Conservation (phyloP, 2,888 invertebrate genomes). For the Cantharis nigra region DNA sequence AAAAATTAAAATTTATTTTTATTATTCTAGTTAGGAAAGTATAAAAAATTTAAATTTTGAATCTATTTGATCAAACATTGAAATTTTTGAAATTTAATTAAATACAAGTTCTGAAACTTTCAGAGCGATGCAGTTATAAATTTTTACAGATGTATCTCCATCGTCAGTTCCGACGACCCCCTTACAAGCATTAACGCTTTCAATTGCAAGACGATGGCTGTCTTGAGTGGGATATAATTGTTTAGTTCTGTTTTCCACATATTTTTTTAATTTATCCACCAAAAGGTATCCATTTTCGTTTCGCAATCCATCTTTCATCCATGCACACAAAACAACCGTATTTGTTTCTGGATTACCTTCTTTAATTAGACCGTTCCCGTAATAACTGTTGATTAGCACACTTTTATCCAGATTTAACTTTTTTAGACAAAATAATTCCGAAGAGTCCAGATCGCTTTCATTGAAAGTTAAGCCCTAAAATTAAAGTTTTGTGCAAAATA, state of each 20-base stretch:
- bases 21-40: too few species aligned
- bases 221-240: not conserved
- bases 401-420: constrained; percentile 4
- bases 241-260: not conserved
- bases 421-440: constrained; percentile 7
- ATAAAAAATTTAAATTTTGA: not conserved
- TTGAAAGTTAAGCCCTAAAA: not conserved
- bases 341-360: constrained; percentile 9
- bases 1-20: too few species aligned
- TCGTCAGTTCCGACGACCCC: not conserved
- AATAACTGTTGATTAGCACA: constrained; percentile 1
- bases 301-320: constrained; percentile 17
- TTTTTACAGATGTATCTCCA: constrained; percentile 8
- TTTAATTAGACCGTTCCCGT: constrained; percentile 6
- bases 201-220: not conserved
- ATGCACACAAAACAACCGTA: constrained; percentile 12
- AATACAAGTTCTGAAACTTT: not conserved
- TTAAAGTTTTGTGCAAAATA: not conserved
- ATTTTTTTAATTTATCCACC: not conserved
- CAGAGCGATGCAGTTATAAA: constrained; percentile 10
- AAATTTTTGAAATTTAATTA: not conserved
- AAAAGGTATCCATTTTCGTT: constrained; percentile 7
- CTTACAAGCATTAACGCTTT: constrained; percentile 6
- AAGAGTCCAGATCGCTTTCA: constrained; percentile 12
- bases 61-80: not conserved